A percentile compares a stretch with the other conserved stretches of the same genome.
phyloP scores from a whole-genome alignment of 2,113 vertebrate species.

The Gambusia affinis region DNA sequence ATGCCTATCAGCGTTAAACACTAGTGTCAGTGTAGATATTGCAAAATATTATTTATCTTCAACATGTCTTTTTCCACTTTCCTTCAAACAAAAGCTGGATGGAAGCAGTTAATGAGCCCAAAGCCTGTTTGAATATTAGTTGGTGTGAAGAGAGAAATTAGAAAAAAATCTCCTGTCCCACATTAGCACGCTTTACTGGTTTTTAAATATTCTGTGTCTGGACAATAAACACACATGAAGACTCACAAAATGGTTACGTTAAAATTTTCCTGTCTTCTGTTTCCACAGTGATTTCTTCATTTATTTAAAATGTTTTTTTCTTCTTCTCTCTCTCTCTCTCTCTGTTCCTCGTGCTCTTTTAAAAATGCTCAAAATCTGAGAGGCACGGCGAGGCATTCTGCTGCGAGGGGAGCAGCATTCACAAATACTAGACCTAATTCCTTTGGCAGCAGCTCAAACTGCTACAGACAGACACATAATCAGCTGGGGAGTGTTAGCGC shows the following conservation, averaged over 20 bases:
- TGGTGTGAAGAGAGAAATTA: conserved; percentile 38
- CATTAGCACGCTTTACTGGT: conserved; percentile 74
- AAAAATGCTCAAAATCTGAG: conserved; percentile 72
- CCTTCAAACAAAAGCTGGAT: conserved; percentile 68
- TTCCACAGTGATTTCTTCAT: conserved; percentile 82
- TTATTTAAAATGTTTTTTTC: conserved; percentile 74
- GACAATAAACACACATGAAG: conserved; percentile 82
- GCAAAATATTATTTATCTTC: conserved; percentile 62
- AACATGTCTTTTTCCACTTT: conserved; percentile 70
- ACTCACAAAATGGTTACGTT: conserved; percentile 80
- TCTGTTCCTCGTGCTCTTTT: conserved; percentile 37
- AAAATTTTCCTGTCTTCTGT: too few relatives aligned
- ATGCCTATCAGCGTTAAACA: conserved; percentile 29
- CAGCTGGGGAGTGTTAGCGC: conserved; percentile 79
- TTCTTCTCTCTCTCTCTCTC: not conserved
- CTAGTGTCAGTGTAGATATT: conserved; percentile 32
- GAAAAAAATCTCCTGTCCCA: conserved; percentile 68
- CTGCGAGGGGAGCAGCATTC: conserved; percentile 77
- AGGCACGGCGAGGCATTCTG: conserved; percentile 70
- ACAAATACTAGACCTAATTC: conserved; percentile 82
- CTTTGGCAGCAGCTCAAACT: conserved; percentile 84
- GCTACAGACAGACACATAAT: conserved; percentile 84
- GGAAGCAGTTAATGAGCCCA: conserved; percentile 76
- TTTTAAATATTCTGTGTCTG: conserved; percentile 78
- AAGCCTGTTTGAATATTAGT: conserved; percentile 79